Base-by-base conservation (phyloP, 1,140 invertebrate species). In the Hycleus cichorii region DNA sequence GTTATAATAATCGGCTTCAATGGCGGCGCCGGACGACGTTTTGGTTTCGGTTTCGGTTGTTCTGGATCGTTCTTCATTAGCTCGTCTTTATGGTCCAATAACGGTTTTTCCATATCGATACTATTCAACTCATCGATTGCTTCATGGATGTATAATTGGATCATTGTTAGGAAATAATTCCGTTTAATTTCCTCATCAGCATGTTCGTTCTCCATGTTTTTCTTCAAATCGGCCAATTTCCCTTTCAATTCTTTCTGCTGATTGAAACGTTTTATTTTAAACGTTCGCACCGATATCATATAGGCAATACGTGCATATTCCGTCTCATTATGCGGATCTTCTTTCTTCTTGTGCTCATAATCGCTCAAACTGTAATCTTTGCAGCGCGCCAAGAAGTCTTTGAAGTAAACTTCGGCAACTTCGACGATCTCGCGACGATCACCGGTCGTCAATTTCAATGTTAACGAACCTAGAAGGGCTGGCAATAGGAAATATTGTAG, bases 1-100 rank as follows among this genome's bases (percentile, higher is more conserved):
- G 95, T 96, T 27, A 98, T 93, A 49, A 98, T 95, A 57, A 98
- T 90, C 0, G 95, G 92, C 72, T 87, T 85, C n/a, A 94, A 32
- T 32, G 32, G 69, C 3, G 32, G 32, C 7, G 32, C 12, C 71
- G 60, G 45, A 74, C 60, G 74, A n/a, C 69, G 73, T 49, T 71
- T 74, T 1, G 74, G 70, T 39, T 71, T 71, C n/a, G 64, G 66
- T 49, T 32, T 32, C 32, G 32, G 32, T 5, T 32, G 32, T 3
- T 32, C 4, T 32, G 32, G 32, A 5, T 73, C 64, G 52, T 63
- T 66, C 39, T 65, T 68, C 56, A 75, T 77, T 62, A 77, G 71
- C 70, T 78, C 79, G 46, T 78, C 77, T 81, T 87, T 87, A 69
- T 88, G 81, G 59, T 85, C 81, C 10, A 90, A 73, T 63, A 91